Conservation (phyloP, 2,888 invertebrate species). For the Drosophila prostipennis region DNA sequence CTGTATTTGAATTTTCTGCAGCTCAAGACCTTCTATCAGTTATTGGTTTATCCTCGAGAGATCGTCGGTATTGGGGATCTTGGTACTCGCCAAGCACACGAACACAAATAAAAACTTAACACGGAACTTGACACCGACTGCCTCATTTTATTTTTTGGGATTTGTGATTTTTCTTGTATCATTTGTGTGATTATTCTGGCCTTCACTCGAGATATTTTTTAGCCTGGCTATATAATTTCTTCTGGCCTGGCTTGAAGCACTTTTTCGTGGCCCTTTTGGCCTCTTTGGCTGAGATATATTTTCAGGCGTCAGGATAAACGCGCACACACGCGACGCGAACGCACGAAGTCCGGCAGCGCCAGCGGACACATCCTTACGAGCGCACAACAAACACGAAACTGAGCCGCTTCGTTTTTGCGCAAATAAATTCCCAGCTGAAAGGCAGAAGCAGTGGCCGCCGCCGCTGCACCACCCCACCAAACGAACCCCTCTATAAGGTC, state of each 20-base stretch:
- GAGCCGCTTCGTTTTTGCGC: constrained; percentile 78
- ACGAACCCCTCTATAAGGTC: constrained; percentile 2
- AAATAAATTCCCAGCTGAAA: constrained; percentile 63
- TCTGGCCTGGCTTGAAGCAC: constrained; percentile 34
- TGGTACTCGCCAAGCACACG: constrained; percentile 5
- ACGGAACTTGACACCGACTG: constrained; percentile 32
- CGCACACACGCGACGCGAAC: constrained; percentile 76
- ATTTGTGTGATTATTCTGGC: constrained; percentile 8
- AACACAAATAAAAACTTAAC: constrained; percentile 46
- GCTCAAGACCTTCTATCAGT: constrained; percentile 13
- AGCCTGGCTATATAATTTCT: constrained; percentile 17
- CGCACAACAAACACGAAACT: constrained; percentile 84
- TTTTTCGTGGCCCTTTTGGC: constrained; percentile 31
- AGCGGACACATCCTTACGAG: constrained; percentile 83
- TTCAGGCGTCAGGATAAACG: constrained; percentile 63
- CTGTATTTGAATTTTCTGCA: constrained; percentile 12
- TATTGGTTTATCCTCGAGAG: constrained; percentile 32
- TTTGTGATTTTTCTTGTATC: neutral
- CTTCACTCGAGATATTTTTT: constrained; percentile 42
- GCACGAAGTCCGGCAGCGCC: constrained; percentile 73
- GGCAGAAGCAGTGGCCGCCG: constrained; percentile 40
- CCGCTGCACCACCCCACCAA: constrained; percentile 9
- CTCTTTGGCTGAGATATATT: constrained; percentile 39
- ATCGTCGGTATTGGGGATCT: constrained; percentile 14
- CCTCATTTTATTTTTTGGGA: constrained; percentile 20